These are phyloP conservation scores for Rhadina sibilatrix DNA, from an alignment of 2,113 vertebrate genomes.

Conservation along the genomic window DNA sequence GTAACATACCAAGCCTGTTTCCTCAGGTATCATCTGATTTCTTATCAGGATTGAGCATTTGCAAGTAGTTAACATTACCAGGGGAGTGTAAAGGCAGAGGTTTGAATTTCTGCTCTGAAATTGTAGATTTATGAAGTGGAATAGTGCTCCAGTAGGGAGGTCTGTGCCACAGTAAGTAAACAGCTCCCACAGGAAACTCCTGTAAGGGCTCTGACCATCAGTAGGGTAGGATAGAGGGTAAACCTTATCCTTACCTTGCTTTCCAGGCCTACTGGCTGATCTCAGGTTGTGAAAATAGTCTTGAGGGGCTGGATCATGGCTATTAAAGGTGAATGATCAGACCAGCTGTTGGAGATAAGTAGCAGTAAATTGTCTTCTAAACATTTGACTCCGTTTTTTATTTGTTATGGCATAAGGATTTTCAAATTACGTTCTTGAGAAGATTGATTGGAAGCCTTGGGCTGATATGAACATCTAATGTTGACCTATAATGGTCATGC, in stretches of 20 bases:
- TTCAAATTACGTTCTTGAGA: neutral
- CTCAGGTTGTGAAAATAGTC: neutral
- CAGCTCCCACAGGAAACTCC: neutral
- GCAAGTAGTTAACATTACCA: neutral
- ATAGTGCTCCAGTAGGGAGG: neutral
- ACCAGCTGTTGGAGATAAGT: neutral
- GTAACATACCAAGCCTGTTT: neutral
- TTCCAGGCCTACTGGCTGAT: neutral
- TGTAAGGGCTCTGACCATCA: neutral
- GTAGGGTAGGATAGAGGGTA: neutral
- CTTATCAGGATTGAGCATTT: neutral
- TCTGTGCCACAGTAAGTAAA: neutral
- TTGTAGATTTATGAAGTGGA: neutral
- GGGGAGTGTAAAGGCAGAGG: neutral
- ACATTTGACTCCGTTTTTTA: neutral
- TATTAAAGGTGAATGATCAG: neutral
- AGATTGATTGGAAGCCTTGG: neutral
- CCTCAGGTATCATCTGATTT: neutral
- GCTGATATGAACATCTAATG: neutral
- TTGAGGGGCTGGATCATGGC: neutral
- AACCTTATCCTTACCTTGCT: neutral
- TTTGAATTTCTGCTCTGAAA: neutral
- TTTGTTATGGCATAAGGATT: neutral
- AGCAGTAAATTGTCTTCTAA: neutral
- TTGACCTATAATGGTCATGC: neutral